phyloP scores from a whole-genome alignment of 2,113 vertebrate genomes.

The Pangasianodon hypophthalmus region DNA sequence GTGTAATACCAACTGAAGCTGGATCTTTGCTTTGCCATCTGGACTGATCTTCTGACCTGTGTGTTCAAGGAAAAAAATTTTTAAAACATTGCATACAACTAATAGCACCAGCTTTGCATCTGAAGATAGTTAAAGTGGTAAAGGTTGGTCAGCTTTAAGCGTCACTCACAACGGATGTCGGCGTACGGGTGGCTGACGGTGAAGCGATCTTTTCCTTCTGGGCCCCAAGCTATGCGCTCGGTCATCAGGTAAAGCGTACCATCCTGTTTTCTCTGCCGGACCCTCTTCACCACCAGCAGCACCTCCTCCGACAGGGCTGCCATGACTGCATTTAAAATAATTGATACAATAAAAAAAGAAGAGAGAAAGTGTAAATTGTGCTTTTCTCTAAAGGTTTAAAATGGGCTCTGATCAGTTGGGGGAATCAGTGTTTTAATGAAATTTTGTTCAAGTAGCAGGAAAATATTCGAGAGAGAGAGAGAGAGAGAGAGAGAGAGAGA shows the following conservation, averaged over 20 bases:
- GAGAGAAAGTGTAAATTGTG: background rate
- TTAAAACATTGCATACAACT: background rate
- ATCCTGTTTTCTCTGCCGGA: slow-evolving; percentile 97
- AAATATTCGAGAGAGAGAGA: background rate
- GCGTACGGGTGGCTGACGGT: slow-evolving; percentile 94
- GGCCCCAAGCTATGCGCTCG: slow-evolving; percentile 94
- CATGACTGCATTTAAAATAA: slow-evolving; percentile 71
- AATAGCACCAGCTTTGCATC: background rate
- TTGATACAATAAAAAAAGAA: background rate
- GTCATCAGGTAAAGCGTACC: slow-evolving; percentile 97
- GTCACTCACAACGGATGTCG: slow-evolving; percentile 79
- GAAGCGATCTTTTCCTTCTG: slow-evolving; percentile 97
- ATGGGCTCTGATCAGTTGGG: background rate
- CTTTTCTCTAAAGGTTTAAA: background rate
- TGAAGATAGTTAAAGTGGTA: background rate
- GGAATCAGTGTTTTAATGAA: background rate
- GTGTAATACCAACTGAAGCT: slow-evolving; percentile 95
- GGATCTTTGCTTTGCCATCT: slow-evolving; percentile 97
- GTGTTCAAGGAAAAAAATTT: background rate
- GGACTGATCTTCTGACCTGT: slow-evolving; percentile 99
- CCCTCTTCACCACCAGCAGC: slow-evolving; percentile 91
- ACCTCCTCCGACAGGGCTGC: slow-evolving; percentile 97
- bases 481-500: background rate
- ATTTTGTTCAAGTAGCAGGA: background rate
- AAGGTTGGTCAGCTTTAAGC: background rate